These are phyloP conservation scores for Aphaenogaster floridana DNA, from an alignment of 1,140 invertebrate genomes.

Conservation along the genomic window DNA sequence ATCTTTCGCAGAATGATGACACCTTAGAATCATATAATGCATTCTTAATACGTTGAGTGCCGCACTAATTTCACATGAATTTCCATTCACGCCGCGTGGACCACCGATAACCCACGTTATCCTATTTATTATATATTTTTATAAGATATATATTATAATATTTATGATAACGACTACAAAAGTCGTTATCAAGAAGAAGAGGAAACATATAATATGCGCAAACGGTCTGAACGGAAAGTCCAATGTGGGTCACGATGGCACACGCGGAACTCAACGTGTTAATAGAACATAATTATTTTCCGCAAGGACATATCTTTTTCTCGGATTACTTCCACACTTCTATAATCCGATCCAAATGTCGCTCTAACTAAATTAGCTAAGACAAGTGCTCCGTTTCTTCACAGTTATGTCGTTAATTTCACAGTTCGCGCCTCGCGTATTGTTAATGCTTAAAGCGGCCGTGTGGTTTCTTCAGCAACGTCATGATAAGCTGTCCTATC, in stretches of 20 bases:
- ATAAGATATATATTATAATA: too few relatives aligned
- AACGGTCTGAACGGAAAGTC: too few relatives aligned
- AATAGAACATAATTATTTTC: neutral
- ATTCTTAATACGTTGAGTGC: neutral
- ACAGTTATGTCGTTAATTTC: conserved; percentile 29
- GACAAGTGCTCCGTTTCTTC: neutral
- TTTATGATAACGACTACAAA: too few relatives aligned
- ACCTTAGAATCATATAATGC: neutral
- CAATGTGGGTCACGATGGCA: too few relatives aligned
- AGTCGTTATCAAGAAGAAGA: too few relatives aligned
- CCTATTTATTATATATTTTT: too few relatives aligned
- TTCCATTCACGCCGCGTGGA: too few relatives aligned
- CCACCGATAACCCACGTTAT: too few relatives aligned
- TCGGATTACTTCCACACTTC: neutral
- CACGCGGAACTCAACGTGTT: too few relatives aligned
- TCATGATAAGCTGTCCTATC: conserved; percentile 69
- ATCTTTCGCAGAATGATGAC: neutral
- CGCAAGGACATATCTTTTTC: neutral
- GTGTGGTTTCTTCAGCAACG: conserved; percentile 70
- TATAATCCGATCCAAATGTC: neutral
- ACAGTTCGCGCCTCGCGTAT: neutral
- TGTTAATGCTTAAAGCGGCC: conserved; percentile 55
- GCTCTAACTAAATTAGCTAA: conserved; percentile 19
- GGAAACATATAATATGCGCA: too few relatives aligned
- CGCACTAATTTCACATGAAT: too few relatives aligned